Percentiles rank a stretch among this genome's conserved stretches.
Conservation (phyloP, 2,888 invertebrate genomes). For the Erebia epiphron region DNA sequence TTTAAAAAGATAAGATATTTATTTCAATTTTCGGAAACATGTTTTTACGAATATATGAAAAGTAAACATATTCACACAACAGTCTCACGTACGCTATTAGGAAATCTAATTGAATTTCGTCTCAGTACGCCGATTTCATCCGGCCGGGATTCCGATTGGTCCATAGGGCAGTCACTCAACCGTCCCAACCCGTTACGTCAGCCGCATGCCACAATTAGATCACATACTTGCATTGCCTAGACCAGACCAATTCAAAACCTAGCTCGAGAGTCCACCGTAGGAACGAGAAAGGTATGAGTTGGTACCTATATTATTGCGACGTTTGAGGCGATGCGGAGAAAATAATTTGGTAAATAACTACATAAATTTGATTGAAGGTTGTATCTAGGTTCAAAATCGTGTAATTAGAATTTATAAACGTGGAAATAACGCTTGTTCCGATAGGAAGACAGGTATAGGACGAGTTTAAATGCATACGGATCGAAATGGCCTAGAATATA, state of each 20-base stretch:
- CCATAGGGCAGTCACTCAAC: constrained; percentile 78
- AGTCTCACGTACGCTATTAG: constrained; percentile 15
- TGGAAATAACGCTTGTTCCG: too few species aligned
- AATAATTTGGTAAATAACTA: not conserved
- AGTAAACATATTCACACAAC: not conserved
- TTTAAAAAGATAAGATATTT: not conserved
- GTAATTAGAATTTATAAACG: too few species aligned
- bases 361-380: too few species aligned
- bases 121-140: constrained; percentile 28
- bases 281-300: not conserved
- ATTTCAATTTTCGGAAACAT: not conserved
- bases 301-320: too few species aligned
- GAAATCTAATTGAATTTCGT: constrained; percentile 23
- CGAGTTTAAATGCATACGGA: too few species aligned
- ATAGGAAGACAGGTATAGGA: too few species aligned
- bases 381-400: too few species aligned
- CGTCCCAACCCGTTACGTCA: constrained; percentile 76
- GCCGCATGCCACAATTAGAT: constrained; percentile 77
- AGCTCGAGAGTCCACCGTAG: constrained; percentile 30
- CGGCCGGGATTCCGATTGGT: constrained; percentile 61
- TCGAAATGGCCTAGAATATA: too few species aligned
- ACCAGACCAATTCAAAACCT: constrained; percentile 68
- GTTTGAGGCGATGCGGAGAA: not conserved
- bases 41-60: not conserved
- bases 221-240: constrained; percentile 71